phyloP scores from a whole-genome alignment of 2,888 invertebrate genomes.

The Trilocha varians region DNA sequence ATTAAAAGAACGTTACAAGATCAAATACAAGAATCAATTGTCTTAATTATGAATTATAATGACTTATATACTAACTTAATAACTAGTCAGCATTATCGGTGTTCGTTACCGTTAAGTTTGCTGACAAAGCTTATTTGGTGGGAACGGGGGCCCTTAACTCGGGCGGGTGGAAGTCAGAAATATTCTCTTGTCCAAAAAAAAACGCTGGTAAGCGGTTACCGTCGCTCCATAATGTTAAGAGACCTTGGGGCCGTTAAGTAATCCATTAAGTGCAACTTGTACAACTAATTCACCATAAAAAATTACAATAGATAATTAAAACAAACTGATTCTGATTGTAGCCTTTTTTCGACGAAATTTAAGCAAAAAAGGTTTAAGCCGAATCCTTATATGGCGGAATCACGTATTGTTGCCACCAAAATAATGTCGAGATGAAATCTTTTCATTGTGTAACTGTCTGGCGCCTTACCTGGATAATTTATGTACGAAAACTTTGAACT shows the following conservation, averaged over 20 bases:
- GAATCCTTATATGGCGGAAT: constrained; percentile 45
- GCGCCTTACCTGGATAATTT: constrained; percentile 35
- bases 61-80: no score
- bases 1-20: no score
- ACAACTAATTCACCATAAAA: background rate
- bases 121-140: no score
- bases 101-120: no score
- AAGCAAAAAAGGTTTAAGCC: constrained; percentile 40
- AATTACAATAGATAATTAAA: background rate
- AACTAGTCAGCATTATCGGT: no score
- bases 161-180: no score
- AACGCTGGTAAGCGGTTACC: no score
- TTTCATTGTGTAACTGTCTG: constrained; percentile 50
- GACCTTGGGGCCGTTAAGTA: background rate
- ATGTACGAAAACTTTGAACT: constrained; percentile 13
- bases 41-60: no score
- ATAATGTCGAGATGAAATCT: constrained; percentile 61
- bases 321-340: constrained; percentile 7
- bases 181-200: no score
- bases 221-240: no score
- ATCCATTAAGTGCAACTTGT: constrained; percentile 11
- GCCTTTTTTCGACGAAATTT: constrained; percentile 38
- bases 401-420: constrained; percentile 63
- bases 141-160: no score
- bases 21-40: no score